These are phyloP conservation scores for Acleris literana DNA, from an alignment of 2,888 invertebrate species.

Conservation along the genomic window DNA sequence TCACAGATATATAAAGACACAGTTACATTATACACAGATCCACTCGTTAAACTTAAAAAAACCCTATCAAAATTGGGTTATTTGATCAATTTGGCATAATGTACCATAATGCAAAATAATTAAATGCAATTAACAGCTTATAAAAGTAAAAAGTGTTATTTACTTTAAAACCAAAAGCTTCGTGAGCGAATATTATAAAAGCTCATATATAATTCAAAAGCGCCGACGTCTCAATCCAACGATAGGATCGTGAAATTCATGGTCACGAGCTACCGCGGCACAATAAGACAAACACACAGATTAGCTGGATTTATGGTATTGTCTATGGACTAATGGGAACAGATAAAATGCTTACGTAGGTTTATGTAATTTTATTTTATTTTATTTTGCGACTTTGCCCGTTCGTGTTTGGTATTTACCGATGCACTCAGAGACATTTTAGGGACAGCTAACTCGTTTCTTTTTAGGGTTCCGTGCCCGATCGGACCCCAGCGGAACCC, in stretches of 20 bases:
- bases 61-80: no score
- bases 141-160: not conserved
- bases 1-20: no score
- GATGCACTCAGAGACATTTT: no score
- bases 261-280: constrained; percentile 29
- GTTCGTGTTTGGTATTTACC: no score
- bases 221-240: constrained; percentile 32
- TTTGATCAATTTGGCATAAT: no score
- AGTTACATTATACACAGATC: no score
- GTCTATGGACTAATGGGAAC: constrained; percentile 11
- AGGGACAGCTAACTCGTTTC: no score
- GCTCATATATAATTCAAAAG: constrained; percentile 38
- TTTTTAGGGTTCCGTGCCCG: no score
- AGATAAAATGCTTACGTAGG: not conserved
- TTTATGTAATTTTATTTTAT: not conserved
- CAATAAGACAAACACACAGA: constrained; percentile 18
- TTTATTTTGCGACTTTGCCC: no score
- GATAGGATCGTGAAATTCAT: constrained; percentile 27
- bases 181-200: constrained; percentile 7
- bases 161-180: not conserved
- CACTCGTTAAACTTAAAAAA: no score
- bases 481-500: no score
- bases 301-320: constrained; percentile 20
- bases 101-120: no score
- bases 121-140: not conserved